Percentiles rank a stretch among this genome's conserved stretches.
These are phyloP conservation scores for Myotis brandtii DNA, from an alignment of 2,113 vertebrate genomes.

Conservation along the genomic window DNA sequence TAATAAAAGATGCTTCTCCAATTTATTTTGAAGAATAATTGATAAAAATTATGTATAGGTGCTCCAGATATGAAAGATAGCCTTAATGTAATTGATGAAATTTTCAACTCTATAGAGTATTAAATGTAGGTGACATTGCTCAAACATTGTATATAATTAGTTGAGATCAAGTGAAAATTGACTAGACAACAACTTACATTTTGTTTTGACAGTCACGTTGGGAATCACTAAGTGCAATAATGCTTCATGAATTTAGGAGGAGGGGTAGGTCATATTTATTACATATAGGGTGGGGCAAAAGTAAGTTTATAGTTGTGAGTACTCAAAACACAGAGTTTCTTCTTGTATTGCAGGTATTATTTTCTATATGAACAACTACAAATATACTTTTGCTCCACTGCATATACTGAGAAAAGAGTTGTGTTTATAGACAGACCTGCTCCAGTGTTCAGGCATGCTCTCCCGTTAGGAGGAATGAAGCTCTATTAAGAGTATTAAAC, in stretches of 20 bases:
- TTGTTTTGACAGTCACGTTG: neutral
- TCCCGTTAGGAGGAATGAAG: neutral
- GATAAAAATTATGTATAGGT: neutral
- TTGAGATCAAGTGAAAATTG: slow-evolving; percentile 13
- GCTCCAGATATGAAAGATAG: neutral
- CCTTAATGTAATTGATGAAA: neutral
- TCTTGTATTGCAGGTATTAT: neutral
- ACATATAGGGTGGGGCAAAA: neutral
- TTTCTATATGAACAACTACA: neutral
- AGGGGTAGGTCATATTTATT: neutral
- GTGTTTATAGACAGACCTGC: neutral
- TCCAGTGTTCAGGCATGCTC: neutral
- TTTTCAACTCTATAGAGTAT: slow-evolving; percentile 5
- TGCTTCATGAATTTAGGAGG: neutral
- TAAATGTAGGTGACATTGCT: neutral
- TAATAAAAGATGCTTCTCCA: slow-evolving; percentile 23
- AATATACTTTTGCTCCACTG: neutral
- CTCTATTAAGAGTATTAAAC: neutral
- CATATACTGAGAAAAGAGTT: neutral
- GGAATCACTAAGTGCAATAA: neutral
- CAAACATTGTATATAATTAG: neutral
- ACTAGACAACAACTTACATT: neutral
- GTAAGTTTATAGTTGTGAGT: neutral
- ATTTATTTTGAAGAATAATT: neutral
- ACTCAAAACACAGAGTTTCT: neutral